Conservation (phyloP, 2,888 invertebrate species). For the Drosophila subquinaria region DNA sequence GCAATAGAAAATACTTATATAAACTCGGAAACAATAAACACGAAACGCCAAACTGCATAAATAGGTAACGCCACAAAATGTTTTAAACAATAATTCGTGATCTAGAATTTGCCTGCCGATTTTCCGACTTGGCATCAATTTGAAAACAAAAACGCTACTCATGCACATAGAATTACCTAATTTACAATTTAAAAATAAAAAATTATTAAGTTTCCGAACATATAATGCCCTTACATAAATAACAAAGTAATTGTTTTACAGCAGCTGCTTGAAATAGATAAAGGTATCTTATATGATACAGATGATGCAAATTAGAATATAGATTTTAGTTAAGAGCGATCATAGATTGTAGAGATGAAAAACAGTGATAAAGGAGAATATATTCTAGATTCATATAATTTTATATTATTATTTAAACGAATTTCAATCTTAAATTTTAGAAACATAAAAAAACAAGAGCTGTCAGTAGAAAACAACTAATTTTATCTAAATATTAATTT, state of each 20-base stretch:
- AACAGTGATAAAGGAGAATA: too few species aligned
- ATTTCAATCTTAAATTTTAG: background rate
- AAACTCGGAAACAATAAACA: background rate
- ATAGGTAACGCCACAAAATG: conserved; percentile 1
- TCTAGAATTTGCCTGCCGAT: background rate
- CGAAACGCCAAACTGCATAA: conserved; percentile 5
- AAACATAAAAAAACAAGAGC: background rate
- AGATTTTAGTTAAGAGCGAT: too few species aligned
- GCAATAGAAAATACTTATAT: background rate
- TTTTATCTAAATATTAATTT: background rate
- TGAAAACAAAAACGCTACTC: background rate
- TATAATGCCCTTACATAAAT: background rate
- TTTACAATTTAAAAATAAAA: background rate
- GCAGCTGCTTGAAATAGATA: background rate
- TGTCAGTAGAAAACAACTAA: background rate
- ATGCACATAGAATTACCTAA: background rate
- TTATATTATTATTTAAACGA: too few species aligned
- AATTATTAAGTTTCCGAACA: background rate
- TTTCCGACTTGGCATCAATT: background rate
- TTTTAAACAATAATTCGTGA: background rate
- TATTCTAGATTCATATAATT: too few species aligned
- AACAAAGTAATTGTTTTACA: background rate
- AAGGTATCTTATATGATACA: too few species aligned
- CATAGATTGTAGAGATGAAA: too few species aligned
- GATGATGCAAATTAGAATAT: too few species aligned